Base-by-base conservation (phyloP, 2,797 vertebrate genomes). In the Siniperca scherzeri region DNA sequence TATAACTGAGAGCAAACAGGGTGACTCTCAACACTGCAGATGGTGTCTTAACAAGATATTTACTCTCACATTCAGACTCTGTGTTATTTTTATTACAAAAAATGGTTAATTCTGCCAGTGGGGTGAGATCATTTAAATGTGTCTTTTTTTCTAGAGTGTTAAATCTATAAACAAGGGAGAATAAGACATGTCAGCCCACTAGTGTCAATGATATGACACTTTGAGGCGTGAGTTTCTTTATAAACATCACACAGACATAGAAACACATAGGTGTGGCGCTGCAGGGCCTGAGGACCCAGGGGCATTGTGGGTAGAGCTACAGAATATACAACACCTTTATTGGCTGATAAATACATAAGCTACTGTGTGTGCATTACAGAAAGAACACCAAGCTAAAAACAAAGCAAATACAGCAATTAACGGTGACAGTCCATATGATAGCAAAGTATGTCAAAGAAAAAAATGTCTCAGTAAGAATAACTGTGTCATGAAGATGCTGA, bases 21-120 rank as follows among this genome's bases (percentile, higher is more conserved):
- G 81, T 56, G 78, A 84, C 74, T 78, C 74, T 70, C 70, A 57
- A 42, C 83, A 48, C 64, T 70, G 85, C 82, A 88, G 83, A 90
- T 81, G 76, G 77, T 21, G 72, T 84, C 78, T 81, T 81, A 74
- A 85, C 84, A 89, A 88, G 69, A 86, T 85, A 76, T 87, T 87
- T 80, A 78, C 52, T 61, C 27, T 64, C 68, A 80, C 38, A 75
- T 77, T 70, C 55, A 27, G 46, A 22, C 64, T 42, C 55, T 44
- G 55, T 75, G 71, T 72, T 81, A 79, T 71, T 87, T 86, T 74
- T 10, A 83, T 80, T 61, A 57, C 55, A 70, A 17, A 66, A 71
- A 69, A 36, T 40, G 50, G 65, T 84, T 57, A 30, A 89, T 80
- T 86, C 74, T 69, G 25, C 61, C 59, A 59, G 25, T 30, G 17